Evolutionary conservation across 2,113 vertebrate species (phyloP).

Genomic region (Ophthalmolycus amberensis): DNA sequence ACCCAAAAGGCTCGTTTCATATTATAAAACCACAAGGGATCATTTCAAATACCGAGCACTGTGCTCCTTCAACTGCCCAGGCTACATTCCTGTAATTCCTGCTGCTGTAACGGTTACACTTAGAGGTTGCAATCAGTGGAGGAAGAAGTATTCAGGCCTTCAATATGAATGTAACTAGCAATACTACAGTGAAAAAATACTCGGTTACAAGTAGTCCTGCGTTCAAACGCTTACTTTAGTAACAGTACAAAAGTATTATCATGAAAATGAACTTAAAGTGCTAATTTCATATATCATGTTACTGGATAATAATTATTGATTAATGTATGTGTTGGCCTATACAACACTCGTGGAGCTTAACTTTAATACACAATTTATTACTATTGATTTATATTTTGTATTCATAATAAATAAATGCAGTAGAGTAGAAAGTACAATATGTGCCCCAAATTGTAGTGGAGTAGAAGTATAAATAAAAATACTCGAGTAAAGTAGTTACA

Average conservation of each 20-base stretch:
- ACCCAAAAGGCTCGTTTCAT: slow-evolving; percentile 2
- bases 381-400: background rate
- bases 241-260: background rate
- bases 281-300: background rate
- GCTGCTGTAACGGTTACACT: slow-evolving; percentile 7
- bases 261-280: background rate
- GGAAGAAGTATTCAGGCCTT: background rate
- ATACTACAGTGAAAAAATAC: background rate
- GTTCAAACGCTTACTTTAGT: background rate
- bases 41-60: background rate
- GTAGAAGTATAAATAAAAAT: background rate
- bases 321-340: background rate
- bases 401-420: background rate
- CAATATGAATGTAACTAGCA: background rate
- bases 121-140: background rate
- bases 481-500: background rate
- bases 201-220: background rate
- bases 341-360: background rate
- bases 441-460: background rate
- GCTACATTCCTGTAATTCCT: slow-evolving; percentile 40
- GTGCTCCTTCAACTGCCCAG: background rate
- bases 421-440: background rate
- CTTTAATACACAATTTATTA: background rate
- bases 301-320: background rate
- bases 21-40: background rate